Evolutionary conservation across 2,797 vertebrate species (phyloP), one percentile per base, ranked within the genome.

Genomic region (Poeciliopsis gracilis): DNA sequence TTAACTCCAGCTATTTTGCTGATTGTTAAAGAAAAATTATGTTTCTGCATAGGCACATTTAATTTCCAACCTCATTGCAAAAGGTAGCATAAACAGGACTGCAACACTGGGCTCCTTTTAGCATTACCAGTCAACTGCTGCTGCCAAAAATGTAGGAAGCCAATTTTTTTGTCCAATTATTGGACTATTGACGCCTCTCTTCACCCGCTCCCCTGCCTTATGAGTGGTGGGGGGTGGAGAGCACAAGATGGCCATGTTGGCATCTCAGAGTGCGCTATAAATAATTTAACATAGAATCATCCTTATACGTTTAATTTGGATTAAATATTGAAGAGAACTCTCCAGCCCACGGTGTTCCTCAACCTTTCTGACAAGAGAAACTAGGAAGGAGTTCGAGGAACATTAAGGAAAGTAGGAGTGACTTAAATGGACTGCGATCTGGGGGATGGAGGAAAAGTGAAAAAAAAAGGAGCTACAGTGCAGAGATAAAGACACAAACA

Each of bases 231-330:
- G 46, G 25, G 72, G 49, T 55, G 33, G 51, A 73, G 72, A 49
- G 74, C 67, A 18, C 70, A 77, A 57, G 70, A 82, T 78, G 77
- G 77, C 53, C 82, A 66, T 82, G 73, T 83, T 85, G 80, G 85
- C 88, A 87, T 88, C 83, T 88, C 76, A 72, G 79, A 83, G 76
- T 28, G 75, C 73, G 23, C 13, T 83, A 88, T 94, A 47, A 94
- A 93, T 94, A 89, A 92, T 93, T 93, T 41, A 93, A 70, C 43
- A 30, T 45, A 79, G 84, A 86, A 84, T 79, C 80, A 71, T 77
- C 83, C 77, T 90, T 89, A 88, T 93, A 90, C 91, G 91, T 92
- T 93, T 93, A 84, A 93, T 94, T 91, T 5, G 25, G 84, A 92
- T 93, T 78, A 92, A 93, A 91, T 92, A 93, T 95, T 91, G 53